Conservation (phyloP, 2,113 vertebrate genomes). For the Semicossyphus pulcher region DNA sequence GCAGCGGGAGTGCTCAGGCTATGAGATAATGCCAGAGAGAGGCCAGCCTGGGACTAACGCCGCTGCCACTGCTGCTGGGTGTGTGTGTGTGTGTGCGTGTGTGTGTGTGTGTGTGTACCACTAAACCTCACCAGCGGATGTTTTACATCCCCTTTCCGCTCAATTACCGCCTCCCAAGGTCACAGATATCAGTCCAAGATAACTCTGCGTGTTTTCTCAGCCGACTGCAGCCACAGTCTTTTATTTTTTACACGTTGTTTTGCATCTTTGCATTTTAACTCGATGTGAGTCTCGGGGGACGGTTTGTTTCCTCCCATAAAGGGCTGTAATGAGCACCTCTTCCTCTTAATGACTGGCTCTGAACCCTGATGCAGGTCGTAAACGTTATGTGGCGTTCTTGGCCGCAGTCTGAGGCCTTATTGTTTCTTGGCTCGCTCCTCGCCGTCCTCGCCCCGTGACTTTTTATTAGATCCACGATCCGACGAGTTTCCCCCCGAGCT, state of each 20-base stretch:
- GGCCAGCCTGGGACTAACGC: conserved; percentile 69
- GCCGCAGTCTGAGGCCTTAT: conserved; percentile 57
- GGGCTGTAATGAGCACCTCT: conserved; percentile 66
- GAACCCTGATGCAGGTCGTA: conserved; percentile 58
- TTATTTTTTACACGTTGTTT: conserved; percentile 51
- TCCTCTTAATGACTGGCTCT: conserved; percentile 62
- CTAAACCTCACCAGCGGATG: conserved; percentile 76
- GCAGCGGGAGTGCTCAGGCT: conserved; percentile 79
- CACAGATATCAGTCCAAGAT: conserved; percentile 75
- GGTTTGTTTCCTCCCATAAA: conserved; percentile 71
- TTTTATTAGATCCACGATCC: conserved; percentile 57
- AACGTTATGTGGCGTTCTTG: conserved; percentile 64
- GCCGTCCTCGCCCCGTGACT: conserved; percentile 44
- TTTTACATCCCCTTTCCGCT: conserved; percentile 78
- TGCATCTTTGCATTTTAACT: conserved; percentile 59
- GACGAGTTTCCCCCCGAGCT: conserved; percentile 47
- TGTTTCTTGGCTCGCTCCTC: conserved; percentile 68
- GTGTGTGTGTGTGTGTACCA: conserved; percentile 47
- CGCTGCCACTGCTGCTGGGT: conserved; percentile 47
- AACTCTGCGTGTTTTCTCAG: conserved; percentile 57
- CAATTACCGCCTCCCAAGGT: conserved; percentile 77
- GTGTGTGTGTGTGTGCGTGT: conserved; percentile 39
- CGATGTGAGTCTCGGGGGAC: conserved; percentile 55
- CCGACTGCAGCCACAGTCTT: conserved; percentile 30
- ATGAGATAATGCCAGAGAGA: conserved; percentile 82